A percentile compares a stretch with the other conserved stretches of the same genome.
Evolutionary conservation across 2,797 vertebrate species (phyloP).

Genomic region (Melanotaenia maccullochi): DNA sequence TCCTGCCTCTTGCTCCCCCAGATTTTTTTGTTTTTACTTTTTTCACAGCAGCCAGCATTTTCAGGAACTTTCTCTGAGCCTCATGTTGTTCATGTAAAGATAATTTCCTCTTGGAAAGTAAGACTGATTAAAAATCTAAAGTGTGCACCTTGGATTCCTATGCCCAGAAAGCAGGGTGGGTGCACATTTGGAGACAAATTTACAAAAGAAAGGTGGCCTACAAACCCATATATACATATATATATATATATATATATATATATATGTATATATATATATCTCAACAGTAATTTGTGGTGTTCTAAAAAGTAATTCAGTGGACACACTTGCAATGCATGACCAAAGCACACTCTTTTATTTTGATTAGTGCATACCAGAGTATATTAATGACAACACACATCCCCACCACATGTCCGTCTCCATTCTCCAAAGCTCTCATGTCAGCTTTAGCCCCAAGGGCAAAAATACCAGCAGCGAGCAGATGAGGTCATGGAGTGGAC

Average conservation of each 20-base stretch:
- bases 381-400: slow-evolving; percentile 59
- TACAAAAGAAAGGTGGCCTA: slow-evolving; percentile 50
- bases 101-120: slow-evolving; percentile 44
- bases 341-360: slow-evolving; percentile 26
- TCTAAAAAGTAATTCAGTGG: slow-evolving; percentile 26
- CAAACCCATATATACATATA: slow-evolving; percentile 27
- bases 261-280: too few relatives aligned
- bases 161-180: slow-evolving; percentile 59
- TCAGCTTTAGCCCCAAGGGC: slow-evolving; percentile 34
- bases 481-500: slow-evolving; percentile 58
- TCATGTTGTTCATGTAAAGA: slow-evolving; percentile 50
- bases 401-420: slow-evolving; percentile 62
- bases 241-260: too few relatives aligned
- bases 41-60: slow-evolving; percentile 63
- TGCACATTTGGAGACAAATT: slow-evolving; percentile 47
- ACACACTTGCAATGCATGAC: slow-evolving; percentile 10
- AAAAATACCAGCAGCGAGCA: slow-evolving; percentile 55
- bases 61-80: slow-evolving; percentile 63
- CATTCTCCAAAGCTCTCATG: slow-evolving; percentile 41
- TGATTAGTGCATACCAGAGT: slow-evolving; percentile 62
- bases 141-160: slow-evolving; percentile 53
- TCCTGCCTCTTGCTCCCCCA: slow-evolving; percentile 36
- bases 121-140: slow-evolving; percentile 61
- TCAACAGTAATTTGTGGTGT: neutral
- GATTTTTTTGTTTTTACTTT: slow-evolving; percentile 37